Evolutionary conservation across 2,888 invertebrate species (phyloP), one percentile per base, ranked within the genome.

Genomic region (Temnothorax unifasciatus): DNA sequence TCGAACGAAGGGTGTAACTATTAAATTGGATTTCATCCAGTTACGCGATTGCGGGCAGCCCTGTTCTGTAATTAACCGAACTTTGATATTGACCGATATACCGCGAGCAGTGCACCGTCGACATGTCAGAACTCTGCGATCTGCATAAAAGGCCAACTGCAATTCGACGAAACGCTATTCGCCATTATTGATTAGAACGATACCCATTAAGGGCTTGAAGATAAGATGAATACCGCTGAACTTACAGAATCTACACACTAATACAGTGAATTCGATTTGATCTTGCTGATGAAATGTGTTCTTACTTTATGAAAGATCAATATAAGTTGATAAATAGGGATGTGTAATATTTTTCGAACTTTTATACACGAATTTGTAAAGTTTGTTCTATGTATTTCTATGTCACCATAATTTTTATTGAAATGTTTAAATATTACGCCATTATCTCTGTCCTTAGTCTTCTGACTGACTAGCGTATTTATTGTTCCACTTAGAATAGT

Each of bases 21-120:
- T 61, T 73, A 73, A 81, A 81, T 81, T 81, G 79, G 38, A 73
- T 81, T 81, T 81, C 79, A 81, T 81, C 79, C 79, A 61, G 73
- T 73, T 81, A 81, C 73, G 59, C 73, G 47, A 44, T 73, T 81
- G 79, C 59, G 73, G 79, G 25, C 34, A 73, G 47, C 47, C 73
- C 79, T 47, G 73, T 81, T 73, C 73, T 61, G 79, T 73, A 73
- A 81, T 81, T 81, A 81, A 81, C 79, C n/a, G 47, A 81, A 81
- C 79, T 81, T 81, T 81, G 79, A 81, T 81, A 81, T 81, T 81
- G 73, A 81, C 79, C 59, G 47, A 81, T 61, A 59, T 38, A 38
- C 79, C 79, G 13, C 71, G 54, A 44, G 66, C 76, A 25, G 13
- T 9, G n/a, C 21, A 25, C 34, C 18, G 29, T n/a, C 13, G 21